phyloP scores from a whole-genome alignment of 2,797 vertebrate genomes.

The Enteromius paludinosus region DNA sequence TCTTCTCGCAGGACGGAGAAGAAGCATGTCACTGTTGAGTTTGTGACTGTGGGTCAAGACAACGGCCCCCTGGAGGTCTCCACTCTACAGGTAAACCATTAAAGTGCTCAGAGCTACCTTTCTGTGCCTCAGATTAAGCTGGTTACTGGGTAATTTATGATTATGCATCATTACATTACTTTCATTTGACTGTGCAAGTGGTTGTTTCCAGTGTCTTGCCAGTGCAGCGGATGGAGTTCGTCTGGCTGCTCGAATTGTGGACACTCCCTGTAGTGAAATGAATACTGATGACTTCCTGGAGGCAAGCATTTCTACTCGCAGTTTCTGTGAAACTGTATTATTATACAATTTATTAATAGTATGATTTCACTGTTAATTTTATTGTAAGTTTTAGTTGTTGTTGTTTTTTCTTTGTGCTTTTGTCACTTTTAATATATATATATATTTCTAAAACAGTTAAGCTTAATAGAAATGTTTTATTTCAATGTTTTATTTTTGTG shows the following conservation, averaged over 20 bases:
- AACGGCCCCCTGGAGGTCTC: constrained; percentile 80
- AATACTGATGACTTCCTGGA: constrained; percentile 92
- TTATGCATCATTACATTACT: background rate
- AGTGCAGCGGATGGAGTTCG: constrained; percentile 89
- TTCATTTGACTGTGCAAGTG: constrained; percentile 13
- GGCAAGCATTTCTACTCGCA: constrained; percentile 70
- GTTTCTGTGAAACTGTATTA: background rate
- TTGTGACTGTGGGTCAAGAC: constrained; percentile 88
- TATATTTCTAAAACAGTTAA: background rate
- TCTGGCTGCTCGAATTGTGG: constrained; percentile 94
- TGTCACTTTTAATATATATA: background rate
- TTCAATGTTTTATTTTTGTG: background rate
- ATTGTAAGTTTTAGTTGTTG: background rate
- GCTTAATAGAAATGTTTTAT: background rate
- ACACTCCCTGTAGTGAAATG: constrained; percentile 97
- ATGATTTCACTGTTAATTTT: background rate
- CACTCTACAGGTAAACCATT: constrained; percentile 82
- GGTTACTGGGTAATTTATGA: background rate
- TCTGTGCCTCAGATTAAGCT: background rate
- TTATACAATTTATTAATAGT: background rate
- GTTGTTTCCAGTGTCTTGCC: constrained; percentile 84
- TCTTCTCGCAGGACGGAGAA: constrained; percentile 84
- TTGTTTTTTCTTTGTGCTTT: background rate
- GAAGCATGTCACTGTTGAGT: constrained; percentile 88
- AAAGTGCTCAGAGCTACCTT: background rate